phyloP scores from a whole-genome alignment of 2,888 invertebrate species.

The Lycocerus yunnanus region DNA sequence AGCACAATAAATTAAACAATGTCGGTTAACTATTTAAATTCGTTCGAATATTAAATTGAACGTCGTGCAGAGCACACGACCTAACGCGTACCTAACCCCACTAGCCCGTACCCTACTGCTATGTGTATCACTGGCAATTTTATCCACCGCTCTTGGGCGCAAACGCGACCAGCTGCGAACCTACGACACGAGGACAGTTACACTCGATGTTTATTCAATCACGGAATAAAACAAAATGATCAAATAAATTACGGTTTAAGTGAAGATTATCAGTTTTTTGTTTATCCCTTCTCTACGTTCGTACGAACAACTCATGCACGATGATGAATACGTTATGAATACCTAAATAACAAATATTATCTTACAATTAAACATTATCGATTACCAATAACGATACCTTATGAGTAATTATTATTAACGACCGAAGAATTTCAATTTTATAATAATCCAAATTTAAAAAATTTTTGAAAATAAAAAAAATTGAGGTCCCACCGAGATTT shows the following conservation, averaged over 20 bases:
- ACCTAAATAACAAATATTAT: background rate
- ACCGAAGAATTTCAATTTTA: no score
- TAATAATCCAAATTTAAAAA: no score
- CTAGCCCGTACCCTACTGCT: conserved; percentile 51
- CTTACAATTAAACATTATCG: background rate
- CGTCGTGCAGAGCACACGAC: conserved; percentile 54
- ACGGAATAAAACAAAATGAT: background rate
- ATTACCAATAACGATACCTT: background rate
- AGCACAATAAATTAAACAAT: conserved; percentile 25
- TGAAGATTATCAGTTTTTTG: background rate
- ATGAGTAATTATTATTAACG: background rate
- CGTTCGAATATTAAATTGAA: conserved; percentile 51
- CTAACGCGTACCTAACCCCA: conserved; percentile 54
- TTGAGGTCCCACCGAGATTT: conserved; percentile 74
- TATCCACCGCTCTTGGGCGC: conserved; percentile 25
- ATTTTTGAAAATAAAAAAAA: background rate
- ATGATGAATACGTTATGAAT: background rate
- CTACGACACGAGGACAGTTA: conserved; percentile 4
- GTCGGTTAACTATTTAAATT: conserved; percentile 39
- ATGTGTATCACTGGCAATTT: conserved; percentile 28
- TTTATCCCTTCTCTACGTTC: background rate
- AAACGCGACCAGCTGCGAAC: conserved; percentile 27
- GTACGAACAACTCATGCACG: background rate
- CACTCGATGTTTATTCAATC: background rate
- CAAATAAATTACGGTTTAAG: background rate